Percentiles rank a stretch among this genome's conserved stretches.
phyloP scores from a whole-genome alignment of 2,888 invertebrate species.

The Pseudococcus longispinus region DNA sequence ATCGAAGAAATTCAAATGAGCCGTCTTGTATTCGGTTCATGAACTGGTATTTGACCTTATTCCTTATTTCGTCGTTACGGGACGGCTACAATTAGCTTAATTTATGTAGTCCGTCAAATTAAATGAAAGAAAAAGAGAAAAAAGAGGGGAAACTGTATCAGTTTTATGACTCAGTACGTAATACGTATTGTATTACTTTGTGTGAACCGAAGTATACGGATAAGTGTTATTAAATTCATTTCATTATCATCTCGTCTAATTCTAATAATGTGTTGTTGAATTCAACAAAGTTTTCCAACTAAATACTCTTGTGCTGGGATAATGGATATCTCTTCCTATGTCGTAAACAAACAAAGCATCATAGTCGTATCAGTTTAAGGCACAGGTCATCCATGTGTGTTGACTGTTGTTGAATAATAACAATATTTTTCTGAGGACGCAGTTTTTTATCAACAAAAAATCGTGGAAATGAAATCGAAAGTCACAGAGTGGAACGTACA shows the following conservation, averaged over 20 bases:
- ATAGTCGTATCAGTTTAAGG: too few species aligned
- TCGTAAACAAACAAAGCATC: too few species aligned
- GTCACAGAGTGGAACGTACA: too few species aligned
- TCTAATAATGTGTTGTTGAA: background rate
- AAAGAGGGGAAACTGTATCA: slow-evolving; percentile 2
- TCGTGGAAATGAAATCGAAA: too few species aligned
- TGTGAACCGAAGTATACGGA: background rate
- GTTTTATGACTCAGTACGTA: background rate
- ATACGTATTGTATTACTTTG: background rate
- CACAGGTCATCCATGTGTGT: too few species aligned
- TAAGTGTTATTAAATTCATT: background rate
- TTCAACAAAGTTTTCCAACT: background rate
- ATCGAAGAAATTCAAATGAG: slow-evolving; percentile 9
- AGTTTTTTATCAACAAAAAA: too few species aligned
- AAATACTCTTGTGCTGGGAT: too few species aligned
- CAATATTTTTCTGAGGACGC: too few species aligned
- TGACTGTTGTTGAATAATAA: too few species aligned
- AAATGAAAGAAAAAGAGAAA: background rate
- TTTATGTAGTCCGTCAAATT: slow-evolving; percentile 3
- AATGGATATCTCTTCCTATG: too few species aligned
- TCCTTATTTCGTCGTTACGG: background rate
- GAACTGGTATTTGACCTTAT: slow-evolving; percentile 28
- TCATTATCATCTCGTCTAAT: background rate
- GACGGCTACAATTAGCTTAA: background rate
- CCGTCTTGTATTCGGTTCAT: slow-evolving; percentile 11